Conservation (phyloP, 35 echinoderm and acorn worm genomes). For the Hemicentrotus pulcherrimus region DNA sequence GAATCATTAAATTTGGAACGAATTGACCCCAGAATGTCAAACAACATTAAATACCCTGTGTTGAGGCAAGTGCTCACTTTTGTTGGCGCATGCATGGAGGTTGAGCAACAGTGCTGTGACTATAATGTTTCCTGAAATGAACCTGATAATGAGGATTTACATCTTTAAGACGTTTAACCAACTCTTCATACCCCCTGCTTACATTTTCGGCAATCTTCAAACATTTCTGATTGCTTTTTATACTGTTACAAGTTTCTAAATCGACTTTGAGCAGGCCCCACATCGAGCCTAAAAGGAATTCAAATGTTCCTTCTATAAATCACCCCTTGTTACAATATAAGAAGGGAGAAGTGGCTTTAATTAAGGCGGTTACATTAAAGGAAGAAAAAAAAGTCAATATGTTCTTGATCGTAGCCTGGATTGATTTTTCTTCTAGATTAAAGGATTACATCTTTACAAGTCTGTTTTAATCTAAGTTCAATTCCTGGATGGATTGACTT, state of each 20-base stretch:
- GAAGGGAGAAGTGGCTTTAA: neutral
- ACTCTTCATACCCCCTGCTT: neutral
- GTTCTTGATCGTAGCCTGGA: neutral
- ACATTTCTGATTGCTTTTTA: neutral
- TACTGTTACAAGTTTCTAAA: slow-evolving; percentile 13
- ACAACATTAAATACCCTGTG: no score
- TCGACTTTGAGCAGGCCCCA: neutral
- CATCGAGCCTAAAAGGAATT: neutral
- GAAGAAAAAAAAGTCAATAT: neutral
- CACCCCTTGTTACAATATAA: neutral
- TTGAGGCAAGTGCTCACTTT: neutral
- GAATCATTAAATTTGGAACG: no score
- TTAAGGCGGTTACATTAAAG: neutral
- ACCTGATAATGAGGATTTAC: neutral
- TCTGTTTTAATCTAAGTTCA: neutral
- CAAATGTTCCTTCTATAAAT: neutral
- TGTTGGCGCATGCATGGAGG: neutral
- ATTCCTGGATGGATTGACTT: neutral
- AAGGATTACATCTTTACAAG: neutral
- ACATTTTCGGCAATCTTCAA: neutral
- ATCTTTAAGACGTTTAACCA: neutral
- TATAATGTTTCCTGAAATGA: no score
- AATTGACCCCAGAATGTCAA: no score
- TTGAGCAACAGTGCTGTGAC: no score
- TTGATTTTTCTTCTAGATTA: slow-evolving; percentile 1